phyloP scores from a whole-genome alignment of 2,797 vertebrate genomes.

The Mareca penelope region DNA sequence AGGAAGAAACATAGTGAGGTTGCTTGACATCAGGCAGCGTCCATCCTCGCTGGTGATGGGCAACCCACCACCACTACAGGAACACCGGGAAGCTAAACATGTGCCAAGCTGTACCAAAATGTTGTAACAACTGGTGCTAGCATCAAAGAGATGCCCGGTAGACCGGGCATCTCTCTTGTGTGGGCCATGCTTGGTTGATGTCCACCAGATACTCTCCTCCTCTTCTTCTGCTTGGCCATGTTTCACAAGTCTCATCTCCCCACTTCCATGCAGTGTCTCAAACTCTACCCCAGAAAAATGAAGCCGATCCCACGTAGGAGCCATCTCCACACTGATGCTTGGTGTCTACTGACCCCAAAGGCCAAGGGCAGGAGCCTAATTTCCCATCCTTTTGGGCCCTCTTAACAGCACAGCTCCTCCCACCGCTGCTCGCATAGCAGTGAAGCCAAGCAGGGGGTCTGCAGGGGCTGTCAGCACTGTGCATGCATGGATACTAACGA shows the following conservation, averaged over 20 bases:
- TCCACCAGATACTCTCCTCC: not conserved
- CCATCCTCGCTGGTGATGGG: not conserved
- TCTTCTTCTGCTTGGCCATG: not conserved
- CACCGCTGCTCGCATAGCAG: not conserved
- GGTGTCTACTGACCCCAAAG: not conserved
- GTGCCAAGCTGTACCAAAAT: not conserved
- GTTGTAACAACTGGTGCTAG: not conserved
- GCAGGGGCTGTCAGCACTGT: not conserved
- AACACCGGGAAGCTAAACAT: not conserved
- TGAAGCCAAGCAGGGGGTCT: not conserved
- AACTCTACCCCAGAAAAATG: not conserved
- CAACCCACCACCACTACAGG: not conserved
- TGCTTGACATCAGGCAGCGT: not conserved
- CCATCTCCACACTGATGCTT: not conserved
- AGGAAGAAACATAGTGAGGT: not conserved
- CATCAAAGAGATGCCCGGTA: not conserved
- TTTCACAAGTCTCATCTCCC: not conserved
- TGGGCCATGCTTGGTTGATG: not conserved
- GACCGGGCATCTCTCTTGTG: not conserved
- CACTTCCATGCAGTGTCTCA: fast-evolving
- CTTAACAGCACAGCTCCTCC: not conserved
- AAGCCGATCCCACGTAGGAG: not conserved
- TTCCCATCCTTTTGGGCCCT: not conserved
- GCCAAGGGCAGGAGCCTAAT: not conserved
- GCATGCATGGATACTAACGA: not conserved